Conservation (phyloP, 1,140 invertebrate species). For the Drosophila murphyi region DNA sequence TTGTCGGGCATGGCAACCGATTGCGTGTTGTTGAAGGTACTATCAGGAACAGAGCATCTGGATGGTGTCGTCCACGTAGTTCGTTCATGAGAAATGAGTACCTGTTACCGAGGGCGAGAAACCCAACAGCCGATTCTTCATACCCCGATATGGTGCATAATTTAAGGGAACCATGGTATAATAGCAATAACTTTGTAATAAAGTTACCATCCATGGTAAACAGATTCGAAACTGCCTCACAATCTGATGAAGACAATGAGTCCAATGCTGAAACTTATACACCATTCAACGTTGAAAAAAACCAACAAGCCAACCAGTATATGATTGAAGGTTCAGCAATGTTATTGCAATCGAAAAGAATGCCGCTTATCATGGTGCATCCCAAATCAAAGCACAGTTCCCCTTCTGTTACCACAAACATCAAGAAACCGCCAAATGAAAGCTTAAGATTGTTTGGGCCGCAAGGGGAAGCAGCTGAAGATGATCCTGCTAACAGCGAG, state of each 20-base stretch:
- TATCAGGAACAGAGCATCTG: not conserved
- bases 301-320: no score
- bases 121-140: not conserved
- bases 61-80: not conserved
- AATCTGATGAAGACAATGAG: conserved; percentile 13
- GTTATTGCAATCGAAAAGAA: not conserved
- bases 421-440: not conserved
- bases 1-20: not conserved
- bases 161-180: not conserved
- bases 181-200: not conserved
- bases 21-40: not conserved
- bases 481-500: not conserved
- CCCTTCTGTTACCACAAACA: not conserved
- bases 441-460: not conserved
- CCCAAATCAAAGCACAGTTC: not conserved
- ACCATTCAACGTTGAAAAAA: not conserved
- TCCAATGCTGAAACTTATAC: not conserved
- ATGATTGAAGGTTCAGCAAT: not conserved
- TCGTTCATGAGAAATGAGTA: not conserved
- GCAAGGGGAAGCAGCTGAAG: not conserved
- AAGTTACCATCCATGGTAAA: not conserved
- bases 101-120: not conserved
- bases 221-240: not conserved
- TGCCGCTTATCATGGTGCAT: conserved; percentile 11
- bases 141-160: not conserved